A percentile compares a stretch with the other conserved stretches of the same genome.
Evolutionary conservation across 1,140 invertebrate species (phyloP).

Genomic region (Muscidifurax raptorellus): DNA sequence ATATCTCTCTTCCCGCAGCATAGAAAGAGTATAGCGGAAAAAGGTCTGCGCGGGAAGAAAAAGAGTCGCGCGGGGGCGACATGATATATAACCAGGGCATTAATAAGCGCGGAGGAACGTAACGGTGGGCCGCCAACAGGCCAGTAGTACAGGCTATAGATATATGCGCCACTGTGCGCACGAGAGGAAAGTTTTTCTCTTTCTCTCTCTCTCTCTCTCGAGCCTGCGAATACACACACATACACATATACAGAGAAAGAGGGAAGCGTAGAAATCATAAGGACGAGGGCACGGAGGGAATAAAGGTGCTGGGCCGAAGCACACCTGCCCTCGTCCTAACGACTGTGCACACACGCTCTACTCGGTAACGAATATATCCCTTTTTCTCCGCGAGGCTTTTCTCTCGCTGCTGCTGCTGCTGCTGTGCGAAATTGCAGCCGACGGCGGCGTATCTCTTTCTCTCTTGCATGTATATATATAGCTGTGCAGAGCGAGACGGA

Average conservation of each 20-base stretch:
- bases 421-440: slow-evolving; percentile 3
- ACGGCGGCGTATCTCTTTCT: not conserved
- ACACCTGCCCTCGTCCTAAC: slow-evolving; percentile 36
- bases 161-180: not conserved
- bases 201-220: not conserved
- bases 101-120: slow-evolving; percentile 4
- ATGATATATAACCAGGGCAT: slow-evolving; percentile 37
- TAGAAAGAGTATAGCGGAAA: not conserved
- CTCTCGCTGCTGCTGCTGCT: not conserved
- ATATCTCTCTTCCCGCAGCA: not conserved
- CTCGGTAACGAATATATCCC: slow-evolving; percentile 7
- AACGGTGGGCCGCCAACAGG: not conserved
- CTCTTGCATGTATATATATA: not conserved
- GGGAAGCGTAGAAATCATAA: slow-evolving; percentile 40
- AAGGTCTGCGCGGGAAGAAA: not conserved
- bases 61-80: not conserved
- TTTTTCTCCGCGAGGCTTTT: slow-evolving; percentile 16
- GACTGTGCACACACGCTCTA: not conserved
- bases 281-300: not conserved
- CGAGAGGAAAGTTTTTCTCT: slow-evolving; percentile 24
- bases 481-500: slow-evolving; percentile 35
- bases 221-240: not conserved
- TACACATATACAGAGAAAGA: not conserved
- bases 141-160: not conserved
- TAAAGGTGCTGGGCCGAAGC: not conserved